Base-by-base conservation (phyloP, 2,888 invertebrate species). In the Rotaria sp. region DNA sequence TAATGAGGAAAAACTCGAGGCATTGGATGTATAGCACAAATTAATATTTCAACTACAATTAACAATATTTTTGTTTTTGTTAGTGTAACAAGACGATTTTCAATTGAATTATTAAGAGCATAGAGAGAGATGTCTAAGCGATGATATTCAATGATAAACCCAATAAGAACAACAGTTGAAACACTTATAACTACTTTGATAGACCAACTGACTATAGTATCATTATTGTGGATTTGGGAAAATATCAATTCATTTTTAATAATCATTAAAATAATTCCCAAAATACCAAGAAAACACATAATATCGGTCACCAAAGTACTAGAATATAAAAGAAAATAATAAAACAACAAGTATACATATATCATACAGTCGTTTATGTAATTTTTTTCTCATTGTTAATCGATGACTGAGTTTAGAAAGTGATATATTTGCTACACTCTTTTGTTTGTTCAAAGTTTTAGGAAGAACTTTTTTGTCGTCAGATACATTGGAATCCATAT, bases 41-140 rank as follows among this genome's bases (percentile, higher is more conserved):
- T 88, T 21, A 90, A 57, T 48, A 91, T 88, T 93, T 99, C 98
- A 90, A 96, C 93, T 87, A 94, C 93, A 91, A 97, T 96, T 85
- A 89, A 88, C 4, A 88, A 75, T 26, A 90, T 87, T 21, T 90
- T 87, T 24, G 88, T 87, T 1, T 87, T 84, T 59, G 89, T 89
- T 88, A 91, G 88, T 2, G 90, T 90, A 57, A 91, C 89, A n/a
- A 89, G 87, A 89, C 90, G 89, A 87, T 90, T 90, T 75, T 90
- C 90, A 84, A 90, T 89, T n/a, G 89, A 89, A 86, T 90, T 91
- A 88, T 91, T 90, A 38, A 90, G 89, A 87, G 90, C 89, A 87
- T 89, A 90, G 26, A 91, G 87, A 87, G 89, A 88, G 13, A 90
- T 88, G 87, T 91, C 90, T 21, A 89, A 85, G 50, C 88, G 88